Conservation (phyloP, 2,888 invertebrate species). For the Litoditis marina region DNA sequence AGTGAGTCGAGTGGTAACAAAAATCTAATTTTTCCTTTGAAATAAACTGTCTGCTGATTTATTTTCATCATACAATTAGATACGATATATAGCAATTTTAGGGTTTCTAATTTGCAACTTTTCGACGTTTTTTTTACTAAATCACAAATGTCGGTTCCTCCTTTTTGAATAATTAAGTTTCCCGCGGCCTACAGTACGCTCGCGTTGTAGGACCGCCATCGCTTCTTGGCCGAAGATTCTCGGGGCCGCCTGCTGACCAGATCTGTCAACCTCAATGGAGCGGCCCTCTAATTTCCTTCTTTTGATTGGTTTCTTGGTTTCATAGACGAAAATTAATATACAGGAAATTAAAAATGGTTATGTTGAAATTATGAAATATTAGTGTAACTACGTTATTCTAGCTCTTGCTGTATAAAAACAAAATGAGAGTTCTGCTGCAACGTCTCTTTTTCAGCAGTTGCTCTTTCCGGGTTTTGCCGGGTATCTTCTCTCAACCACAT, state of each 20-base stretch:
- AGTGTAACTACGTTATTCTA: no score
- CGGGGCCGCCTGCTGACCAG: conserved; percentile 2
- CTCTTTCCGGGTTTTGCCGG: not conserved
- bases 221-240: not conserved
- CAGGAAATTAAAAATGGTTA: not conserved
- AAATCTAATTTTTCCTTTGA: no score
- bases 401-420: no score
- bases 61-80: no score
- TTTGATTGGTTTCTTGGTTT: not conserved
- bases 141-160: no score
- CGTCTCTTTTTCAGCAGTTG: not conserved
- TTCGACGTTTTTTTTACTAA: no score
- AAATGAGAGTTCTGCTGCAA: not conserved
- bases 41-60: no score
- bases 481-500: conserved; percentile 1
- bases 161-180: no score
- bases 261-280: not conserved
- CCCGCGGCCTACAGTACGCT: not conserved
- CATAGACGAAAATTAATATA: not conserved
- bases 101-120: no score
- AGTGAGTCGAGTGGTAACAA: no score
- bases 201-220: not conserved
- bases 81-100: no score
- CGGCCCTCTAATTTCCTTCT: not conserved
- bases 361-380: no score